A percentile compares a stretch with the other conserved stretches of the same genome.
These are phyloP conservation scores for Cochlearius cochlearius DNA, from an alignment of 2,113 vertebrate genomes.

Conservation along the genomic window DNA sequence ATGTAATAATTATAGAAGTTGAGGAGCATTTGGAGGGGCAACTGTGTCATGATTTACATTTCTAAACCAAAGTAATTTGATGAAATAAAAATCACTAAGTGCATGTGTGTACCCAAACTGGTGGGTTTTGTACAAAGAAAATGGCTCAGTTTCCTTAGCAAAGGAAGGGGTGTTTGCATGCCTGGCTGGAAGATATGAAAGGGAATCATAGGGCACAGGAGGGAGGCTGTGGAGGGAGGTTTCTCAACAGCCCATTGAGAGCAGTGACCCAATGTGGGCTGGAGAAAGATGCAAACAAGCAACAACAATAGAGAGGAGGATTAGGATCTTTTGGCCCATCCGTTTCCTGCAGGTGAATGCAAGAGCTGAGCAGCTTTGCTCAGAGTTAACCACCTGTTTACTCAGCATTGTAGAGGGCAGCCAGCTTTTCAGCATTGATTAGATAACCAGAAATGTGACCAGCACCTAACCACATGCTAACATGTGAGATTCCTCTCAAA, in stretches of 20 bases:
- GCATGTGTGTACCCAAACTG: not conserved
- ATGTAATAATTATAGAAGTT: not conserved
- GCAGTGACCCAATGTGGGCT: not conserved
- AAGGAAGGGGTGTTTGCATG: not conserved
- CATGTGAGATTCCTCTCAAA: not conserved
- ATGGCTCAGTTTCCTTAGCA: not conserved
- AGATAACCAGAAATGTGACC: not conserved
- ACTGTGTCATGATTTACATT: not conserved
- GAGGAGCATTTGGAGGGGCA: not conserved
- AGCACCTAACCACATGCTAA: not conserved
- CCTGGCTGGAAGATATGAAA: constrained; percentile 15
- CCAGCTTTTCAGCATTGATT: not conserved
- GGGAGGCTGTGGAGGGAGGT: not conserved
- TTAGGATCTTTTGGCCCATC: not conserved
- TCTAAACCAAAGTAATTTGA: not conserved
- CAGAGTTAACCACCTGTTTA: not conserved
- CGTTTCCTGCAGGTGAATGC: not conserved
- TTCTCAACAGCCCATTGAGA: constrained; percentile 7
- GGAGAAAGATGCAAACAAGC: not conserved
- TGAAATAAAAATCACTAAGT: not conserved
- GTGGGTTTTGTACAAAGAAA: not conserved
- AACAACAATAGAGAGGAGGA: not conserved
- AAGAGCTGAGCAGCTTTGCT: not conserved
- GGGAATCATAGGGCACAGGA: not conserved
- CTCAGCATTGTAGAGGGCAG: not conserved